These are phyloP conservation scores for Tokudaia muenninki DNA, from an alignment of 2,797 vertebrate species.

Conservation along the genomic window DNA sequence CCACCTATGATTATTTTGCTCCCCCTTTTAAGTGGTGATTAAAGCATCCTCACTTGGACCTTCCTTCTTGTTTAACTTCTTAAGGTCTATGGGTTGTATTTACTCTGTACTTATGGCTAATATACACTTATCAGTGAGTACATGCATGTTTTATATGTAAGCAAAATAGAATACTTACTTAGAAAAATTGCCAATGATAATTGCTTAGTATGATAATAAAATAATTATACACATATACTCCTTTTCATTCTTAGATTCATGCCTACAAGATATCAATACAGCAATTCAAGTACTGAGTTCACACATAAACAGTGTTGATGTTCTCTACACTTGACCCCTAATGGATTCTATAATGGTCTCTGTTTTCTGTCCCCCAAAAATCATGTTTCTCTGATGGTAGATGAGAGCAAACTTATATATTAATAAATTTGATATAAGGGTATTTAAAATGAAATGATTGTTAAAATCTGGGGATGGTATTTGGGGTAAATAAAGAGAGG, in stretches of 20 bases:
- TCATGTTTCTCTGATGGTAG: not conserved
- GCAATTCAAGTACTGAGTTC: constrained; percentile 2
- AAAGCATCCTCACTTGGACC: too few relatives aligned
- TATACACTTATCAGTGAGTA: not conserved
- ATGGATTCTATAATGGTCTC: not conserved
- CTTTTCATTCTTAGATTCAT: not conserved
- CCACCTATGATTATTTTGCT: too few relatives aligned
- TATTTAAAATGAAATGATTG: not conserved
- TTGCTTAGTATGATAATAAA: constrained; percentile 21
- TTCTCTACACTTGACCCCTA: not conserved
- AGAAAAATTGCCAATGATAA: not conserved
- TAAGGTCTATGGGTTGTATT: too few relatives aligned
- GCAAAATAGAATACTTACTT: not conserved
- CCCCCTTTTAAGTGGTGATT: too few relatives aligned
- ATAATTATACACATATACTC: not conserved
- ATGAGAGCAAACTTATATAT: not conserved
- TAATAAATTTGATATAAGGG: not conserved
- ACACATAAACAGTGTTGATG: not conserved
- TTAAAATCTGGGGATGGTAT: not conserved
- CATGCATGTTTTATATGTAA: not conserved
- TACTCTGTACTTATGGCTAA: not conserved
- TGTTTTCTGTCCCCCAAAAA: not conserved
- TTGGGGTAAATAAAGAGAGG: not conserved
- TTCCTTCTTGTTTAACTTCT: not conserved
- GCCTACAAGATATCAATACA: not conserved